Conservation (phyloP, 2,797 vertebrate genomes). For the Darevskia nairensis region DNA sequence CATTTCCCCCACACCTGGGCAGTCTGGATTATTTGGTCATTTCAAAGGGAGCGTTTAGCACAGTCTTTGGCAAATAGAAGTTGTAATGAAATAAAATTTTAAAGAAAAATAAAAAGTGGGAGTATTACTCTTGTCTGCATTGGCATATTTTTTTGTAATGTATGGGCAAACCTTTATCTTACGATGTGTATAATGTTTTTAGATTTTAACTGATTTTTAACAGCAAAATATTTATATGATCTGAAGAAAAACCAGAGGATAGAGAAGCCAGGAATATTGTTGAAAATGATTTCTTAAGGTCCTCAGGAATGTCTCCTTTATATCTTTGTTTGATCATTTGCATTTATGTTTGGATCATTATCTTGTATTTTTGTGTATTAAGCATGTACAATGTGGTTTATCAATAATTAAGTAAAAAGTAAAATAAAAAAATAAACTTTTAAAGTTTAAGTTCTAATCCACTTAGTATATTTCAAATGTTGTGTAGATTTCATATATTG, state of each 20-base stretch:
- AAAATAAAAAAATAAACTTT: not conserved
- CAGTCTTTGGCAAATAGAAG: conserved; percentile 26
- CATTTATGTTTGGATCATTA: no score
- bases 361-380: no score
- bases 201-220: not conserved
- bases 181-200: not conserved
- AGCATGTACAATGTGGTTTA: no score
- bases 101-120: not conserved
- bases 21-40: conserved; percentile 8
- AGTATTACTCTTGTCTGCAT: not conserved
- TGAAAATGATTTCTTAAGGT: no score
- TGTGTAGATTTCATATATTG: not conserved
- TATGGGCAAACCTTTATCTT: not conserved
- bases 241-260: no score
- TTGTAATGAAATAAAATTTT: conserved; percentile 23
- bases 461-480: not conserved
- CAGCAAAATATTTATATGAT: no score
- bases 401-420: no score
- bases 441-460: not conserved
- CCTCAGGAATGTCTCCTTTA: no score
- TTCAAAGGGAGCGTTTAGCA: not conserved
- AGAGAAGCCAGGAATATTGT: no score
- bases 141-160: not conserved
- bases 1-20: not conserved
- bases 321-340: no score